A percentile compares a stretch with the other conserved stretches of the same genome.
These are phyloP conservation scores for Trachymyrmex septentrionalis DNA, from an alignment of 1,140 invertebrate genomes.

Conservation along the genomic window DNA sequence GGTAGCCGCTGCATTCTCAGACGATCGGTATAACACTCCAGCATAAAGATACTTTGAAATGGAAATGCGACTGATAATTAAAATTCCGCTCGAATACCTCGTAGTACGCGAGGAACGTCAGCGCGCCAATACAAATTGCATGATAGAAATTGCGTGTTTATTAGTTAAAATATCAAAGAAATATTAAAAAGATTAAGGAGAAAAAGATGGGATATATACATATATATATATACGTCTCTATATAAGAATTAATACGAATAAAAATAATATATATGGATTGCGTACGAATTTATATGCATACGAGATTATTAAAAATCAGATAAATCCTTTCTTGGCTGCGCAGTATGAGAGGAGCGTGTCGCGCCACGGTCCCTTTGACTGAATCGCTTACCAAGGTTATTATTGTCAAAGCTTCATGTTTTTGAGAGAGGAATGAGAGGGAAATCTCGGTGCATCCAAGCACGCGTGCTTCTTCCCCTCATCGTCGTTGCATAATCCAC, in stretches of 20 bases:
- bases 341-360: background rate
- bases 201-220: too few species aligned
- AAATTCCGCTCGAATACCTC: conserved; percentile 56
- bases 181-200: too few species aligned
- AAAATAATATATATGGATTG: background rate
- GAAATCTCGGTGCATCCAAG: conserved; percentile 40
- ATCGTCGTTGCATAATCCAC: conserved; percentile 68
- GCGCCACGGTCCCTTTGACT: conserved; percentile 42
- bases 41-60: conserved; percentile 60
- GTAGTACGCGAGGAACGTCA: conserved; percentile 21
- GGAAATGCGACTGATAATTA: conserved; percentile 64
- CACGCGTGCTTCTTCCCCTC: conserved; percentile 44
- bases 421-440: conserved; percentile 29
- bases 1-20: conserved; percentile 59
- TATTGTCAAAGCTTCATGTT: conserved; percentile 50
- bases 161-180: background rate
- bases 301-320: conserved; percentile 12
- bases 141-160: background rate
- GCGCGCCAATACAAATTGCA: conserved; percentile 9
- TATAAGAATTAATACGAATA: too few species aligned
- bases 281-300: background rate
- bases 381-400: conserved; percentile 56
- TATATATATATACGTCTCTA: too few species aligned
- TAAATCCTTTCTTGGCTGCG: background rate
- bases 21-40: conserved; percentile 40